These are phyloP conservation scores for Bradypodion pumilum DNA, from an alignment of 2,797 vertebrate species.

Conservation along the genomic window DNA sequence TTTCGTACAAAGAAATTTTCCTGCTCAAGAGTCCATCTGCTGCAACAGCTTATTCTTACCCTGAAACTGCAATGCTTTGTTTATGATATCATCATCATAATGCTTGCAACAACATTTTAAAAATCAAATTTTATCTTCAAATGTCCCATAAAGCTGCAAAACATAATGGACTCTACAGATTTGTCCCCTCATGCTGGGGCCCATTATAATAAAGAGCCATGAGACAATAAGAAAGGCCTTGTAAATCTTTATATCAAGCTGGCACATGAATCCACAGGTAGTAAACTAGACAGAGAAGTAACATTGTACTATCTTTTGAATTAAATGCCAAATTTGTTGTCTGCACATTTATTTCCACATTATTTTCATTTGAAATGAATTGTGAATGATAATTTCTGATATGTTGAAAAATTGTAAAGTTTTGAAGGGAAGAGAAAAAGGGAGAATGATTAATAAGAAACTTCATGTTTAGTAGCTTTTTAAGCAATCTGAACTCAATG, in stretches of 20 bases:
- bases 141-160: slow-evolving; percentile 58
- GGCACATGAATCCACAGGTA: not conserved
- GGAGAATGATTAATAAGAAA: too few relatives aligned
- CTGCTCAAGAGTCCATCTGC: slow-evolving; percentile 69
- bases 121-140: slow-evolving; percentile 51
- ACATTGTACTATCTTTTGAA: too few relatives aligned
- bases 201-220: slow-evolving; percentile 24
- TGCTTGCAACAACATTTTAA: slow-evolving; percentile 63
- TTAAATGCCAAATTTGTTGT: too few relatives aligned
- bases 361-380: not conserved
- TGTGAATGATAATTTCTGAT: not conserved
- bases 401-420: not conserved
- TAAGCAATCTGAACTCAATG: too few relatives aligned
- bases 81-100: slow-evolving; percentile 64
- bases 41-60: slow-evolving; percentile 62
- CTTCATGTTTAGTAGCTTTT: not conserved
- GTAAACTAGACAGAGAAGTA: not conserved
- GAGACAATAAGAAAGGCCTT: slow-evolving; percentile 31
- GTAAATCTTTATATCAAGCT: slow-evolving; percentile 5
- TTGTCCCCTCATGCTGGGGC: slow-evolving; percentile 45
- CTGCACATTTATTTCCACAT: too few relatives aligned
- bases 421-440: too few relatives aligned
- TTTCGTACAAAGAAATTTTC: slow-evolving; percentile 62
- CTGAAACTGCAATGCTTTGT: slow-evolving; percentile 54
- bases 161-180: slow-evolving; percentile 50